Conservation (phyloP, 1,140 invertebrate genomes). For the Heliothis virescens region DNA sequence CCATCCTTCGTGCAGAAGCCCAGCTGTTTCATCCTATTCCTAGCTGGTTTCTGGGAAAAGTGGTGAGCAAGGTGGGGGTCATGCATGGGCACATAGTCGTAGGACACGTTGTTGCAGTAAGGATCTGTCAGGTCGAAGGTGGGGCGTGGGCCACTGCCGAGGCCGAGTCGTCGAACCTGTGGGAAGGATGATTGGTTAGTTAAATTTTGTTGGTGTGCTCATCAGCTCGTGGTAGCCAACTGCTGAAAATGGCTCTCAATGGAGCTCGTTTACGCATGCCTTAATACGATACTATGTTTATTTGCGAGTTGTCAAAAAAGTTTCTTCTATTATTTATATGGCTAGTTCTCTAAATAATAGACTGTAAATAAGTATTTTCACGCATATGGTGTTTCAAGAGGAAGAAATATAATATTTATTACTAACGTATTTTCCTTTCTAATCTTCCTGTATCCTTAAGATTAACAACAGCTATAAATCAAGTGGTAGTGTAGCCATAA, state of each 20-base stretch:
- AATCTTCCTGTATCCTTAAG: not conserved
- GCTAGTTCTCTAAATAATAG: no score
- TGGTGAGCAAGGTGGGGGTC: constrained; percentile 79
- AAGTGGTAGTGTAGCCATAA: not conserved
- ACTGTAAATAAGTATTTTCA: no score
- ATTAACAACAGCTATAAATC: not conserved
- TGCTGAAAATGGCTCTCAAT: no score
- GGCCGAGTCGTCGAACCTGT: constrained; percentile 74
- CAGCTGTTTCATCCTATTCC: constrained; percentile 71
- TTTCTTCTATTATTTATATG: no score
- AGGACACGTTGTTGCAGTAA: constrained; percentile 80
- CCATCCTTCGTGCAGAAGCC: constrained; percentile 76
- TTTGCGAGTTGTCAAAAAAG: no score
- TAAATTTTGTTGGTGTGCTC: not conserved
- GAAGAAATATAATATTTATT: no score
- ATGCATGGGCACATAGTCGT: constrained; percentile 81
- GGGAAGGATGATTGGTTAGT: not conserved
- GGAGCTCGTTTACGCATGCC: no score
- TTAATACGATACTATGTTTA: no score
- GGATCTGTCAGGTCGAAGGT: constrained; percentile 79
- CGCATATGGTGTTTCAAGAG: no score
- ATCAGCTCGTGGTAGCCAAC: no score
- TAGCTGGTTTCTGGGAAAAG: constrained; percentile 72
- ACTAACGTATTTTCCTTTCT: no score
- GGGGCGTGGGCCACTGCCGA: constrained; percentile 63